phyloP scores from a whole-genome alignment of 2,888 invertebrate species.

The Priocnemis perturbator region DNA sequence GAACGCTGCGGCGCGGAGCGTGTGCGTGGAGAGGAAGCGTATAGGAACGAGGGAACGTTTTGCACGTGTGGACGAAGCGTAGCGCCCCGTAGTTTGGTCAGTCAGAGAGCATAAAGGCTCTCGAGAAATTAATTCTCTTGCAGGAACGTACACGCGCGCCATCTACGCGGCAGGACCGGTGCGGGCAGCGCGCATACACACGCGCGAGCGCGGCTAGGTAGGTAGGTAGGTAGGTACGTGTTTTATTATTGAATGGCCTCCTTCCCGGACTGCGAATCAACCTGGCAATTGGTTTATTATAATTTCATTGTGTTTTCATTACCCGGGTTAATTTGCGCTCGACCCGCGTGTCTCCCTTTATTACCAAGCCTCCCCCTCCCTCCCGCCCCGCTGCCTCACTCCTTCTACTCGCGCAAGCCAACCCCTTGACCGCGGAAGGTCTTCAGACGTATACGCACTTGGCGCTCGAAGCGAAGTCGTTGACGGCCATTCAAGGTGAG shows the following conservation, averaged over 20 bases:
- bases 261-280: slow-evolving; percentile 71
- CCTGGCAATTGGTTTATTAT: slow-evolving; percentile 74
- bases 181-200: slow-evolving; percentile 30
- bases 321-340: slow-evolving; percentile 70
- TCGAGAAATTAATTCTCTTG: slow-evolving; percentile 73
- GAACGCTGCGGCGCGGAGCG: not conserved
- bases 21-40: not conserved
- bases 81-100: slow-evolving; percentile 66
- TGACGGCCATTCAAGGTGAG: not conserved
- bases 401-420: not conserved
- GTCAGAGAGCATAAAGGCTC: slow-evolving; percentile 72
- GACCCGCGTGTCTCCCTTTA: slow-evolving; percentile 64
- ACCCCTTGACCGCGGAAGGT: slow-evolving; percentile 36
- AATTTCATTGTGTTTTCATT: slow-evolving; percentile 75
- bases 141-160: slow-evolving; percentile 43
- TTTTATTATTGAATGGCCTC: slow-evolving; percentile 74
- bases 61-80: slow-evolving; percentile 47
- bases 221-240: slow-evolving; percentile 62
- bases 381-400: not conserved
- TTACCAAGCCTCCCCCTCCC: slow-evolving; percentile 62
- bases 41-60: slow-evolving; percentile 20
- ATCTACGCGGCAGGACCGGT: slow-evolving; percentile 42
- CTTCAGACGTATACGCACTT: slow-evolving; percentile 54
- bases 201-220: slow-evolving; percentile 35
- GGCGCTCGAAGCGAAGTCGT: slow-evolving; percentile 34